phyloP scores from a whole-genome alignment of 2,797 vertebrate species.

The Poeciliopsis paucimaculata region DNA sequence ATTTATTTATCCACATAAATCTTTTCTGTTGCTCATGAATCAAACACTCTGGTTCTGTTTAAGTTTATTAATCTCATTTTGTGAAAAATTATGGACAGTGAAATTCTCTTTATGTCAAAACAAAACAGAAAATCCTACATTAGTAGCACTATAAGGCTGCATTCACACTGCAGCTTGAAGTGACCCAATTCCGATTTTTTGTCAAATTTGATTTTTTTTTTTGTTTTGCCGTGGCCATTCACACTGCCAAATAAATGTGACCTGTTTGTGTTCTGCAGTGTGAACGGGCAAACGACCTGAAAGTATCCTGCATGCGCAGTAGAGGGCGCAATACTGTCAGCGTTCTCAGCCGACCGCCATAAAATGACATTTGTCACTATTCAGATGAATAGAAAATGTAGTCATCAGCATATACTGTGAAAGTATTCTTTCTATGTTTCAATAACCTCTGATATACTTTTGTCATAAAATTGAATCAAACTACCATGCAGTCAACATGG shows the following conservation, averaged over 20 bases:
- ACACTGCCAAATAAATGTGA: too few species aligned
- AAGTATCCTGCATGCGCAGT: too few species aligned
- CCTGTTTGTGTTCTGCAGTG: too few species aligned
- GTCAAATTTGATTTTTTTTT: too few species aligned
- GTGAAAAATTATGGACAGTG: background rate
- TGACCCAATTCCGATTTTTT: too few species aligned
- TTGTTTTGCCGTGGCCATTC: too few species aligned
- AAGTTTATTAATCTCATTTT: conserved; percentile 19
- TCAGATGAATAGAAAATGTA: background rate
- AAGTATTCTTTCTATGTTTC: background rate
- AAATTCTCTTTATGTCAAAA: background rate
- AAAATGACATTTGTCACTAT: too few species aligned
- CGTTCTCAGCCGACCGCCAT: too few species aligned
- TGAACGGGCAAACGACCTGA: too few species aligned
- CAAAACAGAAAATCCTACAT: background rate
- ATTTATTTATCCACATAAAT: conserved; percentile 16
- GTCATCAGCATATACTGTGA: background rate
- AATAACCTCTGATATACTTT: background rate
- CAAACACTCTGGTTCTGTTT: conserved; percentile 15
- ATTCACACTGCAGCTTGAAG: too few species aligned
- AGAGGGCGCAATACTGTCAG: too few species aligned
- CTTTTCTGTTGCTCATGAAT: conserved; percentile 21
- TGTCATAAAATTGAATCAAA: background rate
- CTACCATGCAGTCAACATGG: too few species aligned
- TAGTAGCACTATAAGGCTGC: background rate